Evolutionary conservation across 2,797 vertebrate species (phyloP).

Genomic region (Lophotriccus pileatus): DNA sequence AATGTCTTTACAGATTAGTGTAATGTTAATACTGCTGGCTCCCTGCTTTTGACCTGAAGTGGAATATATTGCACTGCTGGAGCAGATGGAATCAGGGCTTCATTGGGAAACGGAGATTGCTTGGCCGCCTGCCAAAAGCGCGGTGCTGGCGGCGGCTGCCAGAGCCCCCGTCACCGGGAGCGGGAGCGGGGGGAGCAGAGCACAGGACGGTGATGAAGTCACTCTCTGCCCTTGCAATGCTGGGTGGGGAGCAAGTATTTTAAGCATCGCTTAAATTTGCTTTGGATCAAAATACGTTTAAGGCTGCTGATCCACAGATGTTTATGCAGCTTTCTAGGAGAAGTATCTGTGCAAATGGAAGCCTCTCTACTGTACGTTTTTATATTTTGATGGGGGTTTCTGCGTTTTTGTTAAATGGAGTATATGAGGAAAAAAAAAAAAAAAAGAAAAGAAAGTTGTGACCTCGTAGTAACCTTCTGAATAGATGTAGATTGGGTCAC

Average conservation of each 20-base stretch:
- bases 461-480: conserved; percentile 38
- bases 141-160: conserved; percentile 41
- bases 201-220: neutral
- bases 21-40: conserved; percentile 80
- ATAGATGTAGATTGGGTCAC: neutral
- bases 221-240: neutral
- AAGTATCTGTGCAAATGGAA: conserved; percentile 10
- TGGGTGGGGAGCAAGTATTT: neutral
- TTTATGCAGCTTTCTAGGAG: conserved; percentile 25
- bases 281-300: conserved; percentile 16
- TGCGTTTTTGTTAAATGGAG: neutral
- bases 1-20: conserved; percentile 84
- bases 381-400: too few relatives aligned
- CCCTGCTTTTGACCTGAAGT: conserved; percentile 82
- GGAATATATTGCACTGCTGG: conserved; percentile 74
- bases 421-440: conserved; percentile 46
- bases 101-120: conserved; percentile 70
- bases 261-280: neutral
- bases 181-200: neutral
- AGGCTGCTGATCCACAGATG: conserved; percentile 8
- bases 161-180: conserved; percentile 17
- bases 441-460: conserved; percentile 10
- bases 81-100: conserved; percentile 80
- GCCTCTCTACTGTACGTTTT: neutral
- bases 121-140: conserved; percentile 73